Conservation (phyloP, 2,888 invertebrate species). For the Rhamnusium bicolor region DNA sequence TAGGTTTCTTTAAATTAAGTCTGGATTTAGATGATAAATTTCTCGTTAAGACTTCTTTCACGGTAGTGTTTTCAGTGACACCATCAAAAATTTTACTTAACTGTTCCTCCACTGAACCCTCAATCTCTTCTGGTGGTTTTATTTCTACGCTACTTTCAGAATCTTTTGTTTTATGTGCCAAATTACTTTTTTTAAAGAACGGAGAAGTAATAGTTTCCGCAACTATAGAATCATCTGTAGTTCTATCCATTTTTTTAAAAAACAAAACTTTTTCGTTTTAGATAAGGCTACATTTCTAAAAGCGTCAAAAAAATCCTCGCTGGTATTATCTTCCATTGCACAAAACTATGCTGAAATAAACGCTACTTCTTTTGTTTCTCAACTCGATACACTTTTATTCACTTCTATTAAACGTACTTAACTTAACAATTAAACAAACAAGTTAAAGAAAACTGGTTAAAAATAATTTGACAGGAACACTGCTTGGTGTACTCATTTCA, state of each 20-base stretch:
- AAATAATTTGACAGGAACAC: no score
- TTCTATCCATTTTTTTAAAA: constrained; percentile 50
- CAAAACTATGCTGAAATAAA: not conserved
- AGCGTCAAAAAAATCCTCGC: constrained; percentile 54
- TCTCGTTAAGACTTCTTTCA: not conserved
- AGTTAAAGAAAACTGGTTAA: no score
- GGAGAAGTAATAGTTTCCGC: not conserved
- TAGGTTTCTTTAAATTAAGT: not conserved
- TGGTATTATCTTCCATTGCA: constrained; percentile 41
- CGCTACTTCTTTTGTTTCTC: no score
- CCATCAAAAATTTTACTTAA: constrained; percentile 19
- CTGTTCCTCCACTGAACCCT: constrained; percentile 1
- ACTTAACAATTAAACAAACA: no score
- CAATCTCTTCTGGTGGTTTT: not conserved
- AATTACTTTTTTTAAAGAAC: constrained; percentile 7
- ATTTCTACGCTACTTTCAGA: not conserved
- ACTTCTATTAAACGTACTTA: no score
- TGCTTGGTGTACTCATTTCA: no score
- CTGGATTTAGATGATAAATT: not conserved
- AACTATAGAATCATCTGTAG: not conserved
- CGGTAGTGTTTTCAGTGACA: not conserved
- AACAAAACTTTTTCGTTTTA: constrained; percentile 54
- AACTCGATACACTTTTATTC: no score
- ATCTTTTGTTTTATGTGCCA: not conserved
- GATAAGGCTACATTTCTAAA: constrained; percentile 44